Conservation (phyloP, 2,888 invertebrate species). For the Loripinus fragilis region DNA sequence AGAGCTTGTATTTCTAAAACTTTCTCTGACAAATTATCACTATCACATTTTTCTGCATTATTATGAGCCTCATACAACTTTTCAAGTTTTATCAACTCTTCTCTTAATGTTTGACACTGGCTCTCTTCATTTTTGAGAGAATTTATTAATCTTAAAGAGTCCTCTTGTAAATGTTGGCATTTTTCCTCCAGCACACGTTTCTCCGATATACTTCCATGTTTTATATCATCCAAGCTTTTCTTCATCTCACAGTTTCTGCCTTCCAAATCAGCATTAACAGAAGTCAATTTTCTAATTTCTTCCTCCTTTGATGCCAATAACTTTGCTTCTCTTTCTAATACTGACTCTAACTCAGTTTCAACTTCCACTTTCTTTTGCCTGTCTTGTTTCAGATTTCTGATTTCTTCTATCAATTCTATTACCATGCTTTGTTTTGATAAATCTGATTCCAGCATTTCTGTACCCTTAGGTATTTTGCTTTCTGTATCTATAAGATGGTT, state of each 20-base stretch:
- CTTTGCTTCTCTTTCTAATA: background rate
- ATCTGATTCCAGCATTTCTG: background rate
- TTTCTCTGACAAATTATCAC: slow-evolving; percentile 8
- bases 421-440: background rate
- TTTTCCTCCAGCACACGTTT: slow-evolving; percentile 38
- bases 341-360: background rate
- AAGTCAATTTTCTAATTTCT: slow-evolving; percentile 16
- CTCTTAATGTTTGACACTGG: slow-evolving; percentile 21
- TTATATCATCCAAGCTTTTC: background rate
- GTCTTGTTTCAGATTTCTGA: slow-evolving; percentile 9
- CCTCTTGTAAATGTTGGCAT: slow-evolving; percentile 36
- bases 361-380: slow-evolving; percentile 5
- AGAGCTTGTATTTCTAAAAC: slow-evolving; percentile 29
- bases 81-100: slow-evolving; percentile 33
- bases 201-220: slow-evolving; percentile 19
- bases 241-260: slow-evolving; percentile 16
- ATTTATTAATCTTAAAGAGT: slow-evolving; percentile 43
- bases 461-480: background rate
- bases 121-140: slow-evolving; percentile 22
- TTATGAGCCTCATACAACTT: slow-evolving; percentile 20
- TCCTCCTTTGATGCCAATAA: slow-evolving; percentile 8
- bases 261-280: slow-evolving; percentile 4
- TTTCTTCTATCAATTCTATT: slow-evolving; percentile 6
- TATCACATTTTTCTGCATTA: slow-evolving; percentile 31
- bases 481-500: background rate